phyloP scores from a whole-genome alignment of 2,888 invertebrate species.

The Eurois occulta region DNA sequence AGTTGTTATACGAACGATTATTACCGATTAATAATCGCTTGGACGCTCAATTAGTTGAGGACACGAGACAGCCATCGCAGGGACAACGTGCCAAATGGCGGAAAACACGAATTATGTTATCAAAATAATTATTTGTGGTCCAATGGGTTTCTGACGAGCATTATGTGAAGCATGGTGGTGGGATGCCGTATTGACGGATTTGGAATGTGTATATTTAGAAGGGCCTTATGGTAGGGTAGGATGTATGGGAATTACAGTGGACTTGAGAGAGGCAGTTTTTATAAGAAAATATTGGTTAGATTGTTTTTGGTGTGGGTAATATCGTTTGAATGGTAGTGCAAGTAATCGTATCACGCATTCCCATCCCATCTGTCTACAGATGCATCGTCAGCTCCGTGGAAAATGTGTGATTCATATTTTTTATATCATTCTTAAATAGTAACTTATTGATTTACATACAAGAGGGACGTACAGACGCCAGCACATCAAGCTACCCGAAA shows the following conservation, averaged over 20 bases:
- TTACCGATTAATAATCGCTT: constrained; percentile 77
- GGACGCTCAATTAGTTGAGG: constrained; percentile 72
- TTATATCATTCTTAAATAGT: neutral
- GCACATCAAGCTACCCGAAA: too few species aligned
- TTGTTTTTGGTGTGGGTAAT: neutral
- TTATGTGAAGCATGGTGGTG: constrained; percentile 67
- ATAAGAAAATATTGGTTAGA: neutral
- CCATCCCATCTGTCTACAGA: neutral
- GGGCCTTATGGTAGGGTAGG: neutral
- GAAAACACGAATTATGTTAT: constrained; percentile 80
- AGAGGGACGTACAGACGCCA: neutral
- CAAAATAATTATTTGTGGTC: constrained; percentile 75
- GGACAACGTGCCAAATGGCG: constrained; percentile 74
- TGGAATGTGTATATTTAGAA: constrained; percentile 41
- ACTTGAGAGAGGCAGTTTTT: neutral
- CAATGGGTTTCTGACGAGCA: constrained; percentile 66
- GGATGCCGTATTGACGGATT: constrained; percentile 45
- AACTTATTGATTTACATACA: neutral
- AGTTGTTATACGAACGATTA: constrained; percentile 68
- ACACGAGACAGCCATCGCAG: constrained; percentile 61
- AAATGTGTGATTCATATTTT: neutral
- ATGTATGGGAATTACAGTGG: neutral
- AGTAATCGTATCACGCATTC: neutral
- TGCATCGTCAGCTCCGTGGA: neutral
- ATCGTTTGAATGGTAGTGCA: neutral